A percentile compares a stretch with the other conserved stretches of the same genome.
Evolutionary conservation across 2,888 invertebrate genomes (phyloP).

Genomic region (Caenorhabditis japonica): DNA sequence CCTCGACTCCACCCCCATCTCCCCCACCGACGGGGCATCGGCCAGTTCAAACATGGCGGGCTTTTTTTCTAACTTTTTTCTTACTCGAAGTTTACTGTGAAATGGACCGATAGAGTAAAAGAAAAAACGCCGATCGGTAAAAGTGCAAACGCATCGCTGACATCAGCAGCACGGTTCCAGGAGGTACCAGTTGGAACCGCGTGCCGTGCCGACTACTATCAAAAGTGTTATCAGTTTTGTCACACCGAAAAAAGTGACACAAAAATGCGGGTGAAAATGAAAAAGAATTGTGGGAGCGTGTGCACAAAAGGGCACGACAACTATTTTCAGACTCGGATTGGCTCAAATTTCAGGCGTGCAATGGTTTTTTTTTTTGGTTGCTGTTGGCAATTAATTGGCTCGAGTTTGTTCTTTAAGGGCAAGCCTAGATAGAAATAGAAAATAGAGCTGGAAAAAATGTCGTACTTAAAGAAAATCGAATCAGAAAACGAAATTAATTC

Average conservation of each 20-base stretch:
- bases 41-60: slow-evolving; percentile 36
- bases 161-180: slow-evolving; percentile 48
- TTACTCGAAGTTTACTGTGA: background rate
- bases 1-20: too few relatives aligned
- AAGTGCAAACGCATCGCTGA: slow-evolving; percentile 21
- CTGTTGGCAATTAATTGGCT: slow-evolving; percentile 24
- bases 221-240: slow-evolving; percentile 6
- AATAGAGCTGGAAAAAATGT: too few relatives aligned
- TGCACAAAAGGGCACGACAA: slow-evolving; percentile 18
- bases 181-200: slow-evolving; percentile 42
- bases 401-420: too few relatives aligned
- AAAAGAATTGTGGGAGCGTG: background rate
- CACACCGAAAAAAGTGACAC: slow-evolving; percentile 1
- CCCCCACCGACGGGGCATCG: slow-evolving; percentile 16
- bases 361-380: too few relatives aligned
- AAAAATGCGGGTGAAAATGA: slow-evolving; percentile 12
- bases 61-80: slow-evolving; percentile 7
- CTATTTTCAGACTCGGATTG: too few relatives aligned
- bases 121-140: slow-evolving; percentile 24
- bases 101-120: background rate
- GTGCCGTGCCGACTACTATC: background rate
- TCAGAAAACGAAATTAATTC: too few relatives aligned
- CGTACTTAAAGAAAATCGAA: too few relatives aligned
- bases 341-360: too few relatives aligned
- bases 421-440: too few relatives aligned